A percentile compares a stretch with the other conserved stretches of the same genome.
These are phyloP conservation scores for Acrocyrtus sp. DNA, from an alignment of 2,888 invertebrate genomes.

Conservation along the genomic window DNA sequence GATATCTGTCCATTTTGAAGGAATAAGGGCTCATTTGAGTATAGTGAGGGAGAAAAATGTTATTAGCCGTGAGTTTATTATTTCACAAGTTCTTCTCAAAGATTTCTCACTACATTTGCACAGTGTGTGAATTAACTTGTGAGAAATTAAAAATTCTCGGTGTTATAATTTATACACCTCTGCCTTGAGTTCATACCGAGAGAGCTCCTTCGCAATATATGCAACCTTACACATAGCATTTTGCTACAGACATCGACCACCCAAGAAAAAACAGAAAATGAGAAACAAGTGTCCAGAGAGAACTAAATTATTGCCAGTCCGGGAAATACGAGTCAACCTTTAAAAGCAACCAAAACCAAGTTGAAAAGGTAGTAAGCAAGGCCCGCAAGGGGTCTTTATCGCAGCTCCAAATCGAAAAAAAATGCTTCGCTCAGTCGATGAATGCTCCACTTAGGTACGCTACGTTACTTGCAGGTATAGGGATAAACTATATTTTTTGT, in stretches of 20 bases:
- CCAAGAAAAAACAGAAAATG: constrained; percentile 56
- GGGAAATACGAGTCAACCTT: constrained; percentile 62
- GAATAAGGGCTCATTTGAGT: no score
- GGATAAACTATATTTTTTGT: no score
- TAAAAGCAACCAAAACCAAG: constrained; percentile 43
- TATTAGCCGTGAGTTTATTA: constrained; percentile 45
- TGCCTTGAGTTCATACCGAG: no score
- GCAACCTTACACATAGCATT: no score
- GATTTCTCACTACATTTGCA: constrained; percentile 39
- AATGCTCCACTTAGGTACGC: no score
- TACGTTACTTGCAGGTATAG: no score
- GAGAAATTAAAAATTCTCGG: constrained; percentile 27
- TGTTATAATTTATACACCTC: no score
- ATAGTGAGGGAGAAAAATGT: no score
- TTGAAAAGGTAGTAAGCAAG: constrained; percentile 37
- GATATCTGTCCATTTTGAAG: no score
- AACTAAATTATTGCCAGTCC: constrained; percentile 61
- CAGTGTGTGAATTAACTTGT: constrained; percentile 45
- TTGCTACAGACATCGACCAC: no score
- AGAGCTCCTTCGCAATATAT: no score
- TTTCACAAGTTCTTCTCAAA: constrained; percentile 40
- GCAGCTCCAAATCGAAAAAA: constrained; percentile 53
- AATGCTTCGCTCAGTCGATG: no score
- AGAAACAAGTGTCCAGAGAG: constrained; percentile 60
- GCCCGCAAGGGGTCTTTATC: constrained; percentile 59